These are phyloP conservation scores for Neosilurus hyrtlii DNA, from an alignment of 2,797 vertebrate species.

Conservation along the genomic window DNA sequence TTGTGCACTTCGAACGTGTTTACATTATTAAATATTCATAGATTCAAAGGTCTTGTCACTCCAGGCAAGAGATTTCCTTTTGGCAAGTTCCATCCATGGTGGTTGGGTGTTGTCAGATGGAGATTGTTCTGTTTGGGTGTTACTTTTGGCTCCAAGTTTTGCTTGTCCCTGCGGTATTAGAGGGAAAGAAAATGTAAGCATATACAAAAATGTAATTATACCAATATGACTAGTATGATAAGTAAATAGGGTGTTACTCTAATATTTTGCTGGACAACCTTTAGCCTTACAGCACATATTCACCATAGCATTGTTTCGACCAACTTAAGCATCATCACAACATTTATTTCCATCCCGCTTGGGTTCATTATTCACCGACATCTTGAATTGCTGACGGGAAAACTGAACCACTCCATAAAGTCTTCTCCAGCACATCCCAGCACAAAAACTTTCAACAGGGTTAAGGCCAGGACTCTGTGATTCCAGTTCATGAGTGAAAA, in stretches of 20 bases:
- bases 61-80: slow-evolving; percentile 87
- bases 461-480: too few relatives aligned
- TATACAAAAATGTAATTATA: neutral
- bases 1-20: neutral
- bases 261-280: too few relatives aligned
- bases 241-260: neutral
- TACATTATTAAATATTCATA: slow-evolving; percentile 21
- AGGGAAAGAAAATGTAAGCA: neutral
- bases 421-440: too few relatives aligned
- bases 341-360: too few relatives aligned
- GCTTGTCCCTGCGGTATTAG: slow-evolving; percentile 18
- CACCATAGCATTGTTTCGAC: too few relatives aligned
- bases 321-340: too few relatives aligned
- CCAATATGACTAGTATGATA: neutral
- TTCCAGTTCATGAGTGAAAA: too few relatives aligned
- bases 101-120: slow-evolving; percentile 67
- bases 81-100: slow-evolving; percentile 86
- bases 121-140: slow-evolving; percentile 33
- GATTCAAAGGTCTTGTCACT: slow-evolving; percentile 74
- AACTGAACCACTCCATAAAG: too few relatives aligned
- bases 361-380: too few relatives aligned
- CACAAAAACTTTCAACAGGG: too few relatives aligned
- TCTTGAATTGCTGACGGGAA: too few relatives aligned
- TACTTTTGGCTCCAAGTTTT: slow-evolving; percentile 31
- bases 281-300: too few relatives aligned